Base-by-base conservation (phyloP, 2,113 vertebrate species). In the Festucalex cinctus region DNA sequence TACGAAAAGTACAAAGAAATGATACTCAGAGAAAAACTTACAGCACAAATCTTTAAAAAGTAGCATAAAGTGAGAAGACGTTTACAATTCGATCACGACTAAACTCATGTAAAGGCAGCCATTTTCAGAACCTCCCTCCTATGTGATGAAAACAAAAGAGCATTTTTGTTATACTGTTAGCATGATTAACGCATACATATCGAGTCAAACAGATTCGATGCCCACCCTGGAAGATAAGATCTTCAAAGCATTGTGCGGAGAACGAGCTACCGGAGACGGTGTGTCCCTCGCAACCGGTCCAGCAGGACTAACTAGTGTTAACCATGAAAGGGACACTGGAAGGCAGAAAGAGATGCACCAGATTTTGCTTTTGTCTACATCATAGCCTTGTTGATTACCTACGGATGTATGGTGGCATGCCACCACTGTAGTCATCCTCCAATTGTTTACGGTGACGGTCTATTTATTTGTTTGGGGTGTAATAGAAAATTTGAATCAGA, bases 231-330 rank as follows among this genome's bases (percentile, higher is more conserved):
- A 35, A 54, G 48, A 70, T 56, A 70, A 53, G 9, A 32, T 70
- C 46, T 63, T 7, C 3, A n/a, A 51, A 64, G 20, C 13, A 20
- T 59, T 20, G 41, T 5, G 24, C 28, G 48, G 68, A 67, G 65
- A 46, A 65, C 63, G 56, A 69, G 20, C n/a, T 6, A 51, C 60
- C n/a, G 37, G 37, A 49, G 49, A 54, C 22, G 0, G 3, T 2
- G 43, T 0, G 35, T 77, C 57, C 36, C 73, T 35, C 41, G 16
- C 35, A 72, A 78, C 82, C 68, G 63, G 79, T 49, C 44, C 44
- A 69, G 68, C 86, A 77, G 77, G 88, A 76, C 74, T 46, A 77
- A 76, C 86, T 12, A 64, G 81, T 65, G 58, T n/a, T 32, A 12
- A 59, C 0, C 5, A 61, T 36, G 43, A 66, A 59, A 65, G 64